A percentile compares a stretch with the other conserved stretches of the same genome.
These are phyloP conservation scores for Pholis gunnellus DNA, from an alignment of 2,113 vertebrate genomes.

Conservation along the genomic window DNA sequence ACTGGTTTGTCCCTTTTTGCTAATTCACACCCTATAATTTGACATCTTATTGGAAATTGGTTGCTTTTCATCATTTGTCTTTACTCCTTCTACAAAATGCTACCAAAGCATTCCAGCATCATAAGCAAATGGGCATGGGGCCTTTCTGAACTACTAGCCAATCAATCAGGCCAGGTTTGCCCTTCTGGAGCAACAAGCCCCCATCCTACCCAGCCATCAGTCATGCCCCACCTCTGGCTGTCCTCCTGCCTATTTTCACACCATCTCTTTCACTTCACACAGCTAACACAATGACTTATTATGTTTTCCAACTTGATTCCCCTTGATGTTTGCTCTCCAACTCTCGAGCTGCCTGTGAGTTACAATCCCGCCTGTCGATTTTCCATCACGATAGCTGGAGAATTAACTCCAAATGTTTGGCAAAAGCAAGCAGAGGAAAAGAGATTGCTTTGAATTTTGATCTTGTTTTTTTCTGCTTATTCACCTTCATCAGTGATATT, in stretches of 20 bases:
- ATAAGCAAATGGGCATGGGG: constrained; percentile 61
- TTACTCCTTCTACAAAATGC: constrained; percentile 34
- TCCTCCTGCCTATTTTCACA: constrained; percentile 79
- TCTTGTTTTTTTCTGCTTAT: constrained; percentile 49
- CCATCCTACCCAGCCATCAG: constrained; percentile 69
- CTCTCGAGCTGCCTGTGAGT: constrained; percentile 73
- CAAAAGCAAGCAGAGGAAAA: constrained; percentile 39
- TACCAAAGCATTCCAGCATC: constrained; percentile 53
- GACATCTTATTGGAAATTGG: constrained; percentile 4
- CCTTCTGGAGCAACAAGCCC: constrained; percentile 77
- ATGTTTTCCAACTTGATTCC: constrained; percentile 77
- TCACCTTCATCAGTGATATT: constrained; percentile 52
- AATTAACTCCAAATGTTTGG: constrained; percentile 86
- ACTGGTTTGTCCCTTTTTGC: constrained; percentile 14
- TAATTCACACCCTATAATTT: constrained; percentile 23
- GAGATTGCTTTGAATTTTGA: constrained; percentile 29
- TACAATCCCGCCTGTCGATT: constrained; percentile 75
- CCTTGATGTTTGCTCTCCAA: constrained; percentile 75
- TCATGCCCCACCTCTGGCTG: constrained; percentile 75
- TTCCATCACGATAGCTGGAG: constrained; percentile 81
- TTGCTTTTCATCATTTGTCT: constrained; percentile 39
- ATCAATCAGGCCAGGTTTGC: constrained; percentile 81
- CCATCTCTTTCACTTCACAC: constrained; percentile 66
- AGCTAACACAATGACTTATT: constrained; percentile 76
- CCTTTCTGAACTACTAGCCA: constrained; percentile 60